Base-by-base conservation (phyloP, 2,113 vertebrate species). In the Hippocampus guttulatus region DNA sequence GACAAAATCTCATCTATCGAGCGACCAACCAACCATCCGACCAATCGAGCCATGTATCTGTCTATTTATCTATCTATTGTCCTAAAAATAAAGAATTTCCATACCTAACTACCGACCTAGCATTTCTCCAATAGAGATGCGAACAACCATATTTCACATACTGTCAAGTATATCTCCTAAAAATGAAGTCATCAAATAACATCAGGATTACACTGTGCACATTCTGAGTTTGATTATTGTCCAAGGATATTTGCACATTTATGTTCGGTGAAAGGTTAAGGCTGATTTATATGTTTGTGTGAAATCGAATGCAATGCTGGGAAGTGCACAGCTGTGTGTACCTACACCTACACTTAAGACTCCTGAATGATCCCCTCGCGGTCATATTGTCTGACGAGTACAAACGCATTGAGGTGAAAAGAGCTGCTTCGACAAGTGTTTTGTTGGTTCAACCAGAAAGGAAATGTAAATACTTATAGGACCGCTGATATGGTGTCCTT, bases 241-340 rank as follows among this genome's bases (percentile, higher is more conserved):
- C 33, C 20, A 21, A 16, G 15, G 12, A 45, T 45, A 40, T 61
- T 8, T 27, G 27, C 27, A 38, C 27, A 21, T 21, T 64, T 64
- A 21, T 45, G n/a, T 45, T 65, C 14, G 2, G 14, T 47, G n/a
- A 65, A 45, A 27, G 41, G 12, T 18, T 15, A 18, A 27, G 64
- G n/a, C n/a, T 47, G 41, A 65, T 47, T 47, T 47, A 47, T 65
- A 47, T 27, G 64, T 65, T 47, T 65, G 63, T 23, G 63, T 45
- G n/a, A 14, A 43, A 45, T 10, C 40, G 15, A 64, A 43, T 63
- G 38, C 41, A 18, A 27, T 47, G 23, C 41, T 18, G 41, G 45
- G 14, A 23, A 8, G 41, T 47, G 41, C 64, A 47, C 64, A 65
- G 64, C 64, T 65, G 64, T 65, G 41, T 65, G 41, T 47, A 27